Percentiles rank a stretch among this genome's conserved stretches.
Evolutionary conservation across 2,888 invertebrate species (phyloP).

Genomic region (Archaeoteleia sp.): DNA sequence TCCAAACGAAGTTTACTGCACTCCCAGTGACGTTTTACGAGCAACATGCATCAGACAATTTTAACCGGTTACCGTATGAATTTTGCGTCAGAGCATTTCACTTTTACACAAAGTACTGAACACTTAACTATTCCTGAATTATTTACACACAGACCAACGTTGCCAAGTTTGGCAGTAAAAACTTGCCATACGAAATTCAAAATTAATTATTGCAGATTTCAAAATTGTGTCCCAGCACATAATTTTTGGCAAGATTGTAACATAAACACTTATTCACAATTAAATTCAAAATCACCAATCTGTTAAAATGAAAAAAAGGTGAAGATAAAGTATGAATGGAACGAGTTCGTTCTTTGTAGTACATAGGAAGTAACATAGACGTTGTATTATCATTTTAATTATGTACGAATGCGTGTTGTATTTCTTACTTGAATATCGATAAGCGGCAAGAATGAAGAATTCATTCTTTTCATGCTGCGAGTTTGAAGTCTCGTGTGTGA

Average conservation of each 20-base stretch:
- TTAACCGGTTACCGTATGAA: conserved; percentile 25
- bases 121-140: conserved; percentile 5
- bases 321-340: no score
- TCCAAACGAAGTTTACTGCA: conserved; percentile 26
- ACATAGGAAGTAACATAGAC: no score
- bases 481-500: background rate
- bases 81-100: conserved; percentile 25
- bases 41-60: conserved; percentile 26
- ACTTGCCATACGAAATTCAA: background rate
- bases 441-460: background rate
- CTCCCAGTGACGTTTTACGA: conserved; percentile 31
- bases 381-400: no score
- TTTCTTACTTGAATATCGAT: no score
- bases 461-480: background rate
- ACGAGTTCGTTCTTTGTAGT: no score
- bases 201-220: no score
- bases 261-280: no score
- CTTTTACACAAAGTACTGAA: conserved; percentile 17
- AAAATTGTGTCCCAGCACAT: no score
- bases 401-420: no score
- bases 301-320: no score
- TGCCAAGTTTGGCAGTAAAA: conserved; percentile 2
- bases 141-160: conserved; percentile 4
- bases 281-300: no score
- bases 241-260: no score